Percentiles rank a stretch among this genome's conserved stretches.
phyloP scores from a whole-genome alignment of 2,888 invertebrate species.

The Mythimna loreyi region DNA sequence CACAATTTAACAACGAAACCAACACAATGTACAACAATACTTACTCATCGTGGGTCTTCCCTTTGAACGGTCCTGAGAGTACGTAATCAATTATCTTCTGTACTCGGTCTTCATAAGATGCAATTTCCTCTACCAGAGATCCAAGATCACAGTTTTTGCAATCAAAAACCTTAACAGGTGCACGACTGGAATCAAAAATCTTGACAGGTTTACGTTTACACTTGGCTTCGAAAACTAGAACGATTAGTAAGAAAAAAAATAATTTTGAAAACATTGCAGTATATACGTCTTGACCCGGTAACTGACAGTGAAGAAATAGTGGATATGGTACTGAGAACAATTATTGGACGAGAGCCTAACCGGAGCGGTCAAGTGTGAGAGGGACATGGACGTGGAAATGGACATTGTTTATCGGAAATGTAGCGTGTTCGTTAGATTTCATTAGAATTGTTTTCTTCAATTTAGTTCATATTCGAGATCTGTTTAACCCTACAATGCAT shows the following conservation, averaged over 20 bases:
- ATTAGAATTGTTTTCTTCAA: not conserved
- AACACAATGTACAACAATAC: constrained; percentile 66
- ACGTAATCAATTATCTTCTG: constrained; percentile 87
- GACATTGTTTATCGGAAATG: constrained; percentile 16
- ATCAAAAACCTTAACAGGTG: constrained; percentile 22
- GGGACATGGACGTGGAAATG: constrained; percentile 3
- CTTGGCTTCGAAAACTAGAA: constrained; percentile 36
- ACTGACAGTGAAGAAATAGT: constrained; percentile 37
- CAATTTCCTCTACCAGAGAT: constrained; percentile 89
- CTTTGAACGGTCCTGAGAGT: constrained; percentile 89
- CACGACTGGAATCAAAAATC: constrained; percentile 45
- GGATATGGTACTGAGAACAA: constrained; percentile 19
- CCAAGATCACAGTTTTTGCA: constrained; percentile 70
- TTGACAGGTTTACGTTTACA: constrained; percentile 1
- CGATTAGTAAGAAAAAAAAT: constrained; percentile 2
- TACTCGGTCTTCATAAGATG: constrained; percentile 88
- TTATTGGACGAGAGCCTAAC: constrained; percentile 18
- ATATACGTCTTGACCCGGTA: constrained; percentile 32
- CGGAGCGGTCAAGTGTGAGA: constrained; percentile 28
- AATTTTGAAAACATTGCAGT: constrained; percentile 37
- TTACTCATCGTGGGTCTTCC: constrained; percentile 90
- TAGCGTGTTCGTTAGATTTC: constrained; percentile 7
- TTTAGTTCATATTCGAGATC: constrained; percentile 6
- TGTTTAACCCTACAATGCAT: no score
- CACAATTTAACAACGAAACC: constrained; percentile 13